Base-by-base conservation (phyloP, 2,888 invertebrate species). In the Anticlea derivata region DNA sequence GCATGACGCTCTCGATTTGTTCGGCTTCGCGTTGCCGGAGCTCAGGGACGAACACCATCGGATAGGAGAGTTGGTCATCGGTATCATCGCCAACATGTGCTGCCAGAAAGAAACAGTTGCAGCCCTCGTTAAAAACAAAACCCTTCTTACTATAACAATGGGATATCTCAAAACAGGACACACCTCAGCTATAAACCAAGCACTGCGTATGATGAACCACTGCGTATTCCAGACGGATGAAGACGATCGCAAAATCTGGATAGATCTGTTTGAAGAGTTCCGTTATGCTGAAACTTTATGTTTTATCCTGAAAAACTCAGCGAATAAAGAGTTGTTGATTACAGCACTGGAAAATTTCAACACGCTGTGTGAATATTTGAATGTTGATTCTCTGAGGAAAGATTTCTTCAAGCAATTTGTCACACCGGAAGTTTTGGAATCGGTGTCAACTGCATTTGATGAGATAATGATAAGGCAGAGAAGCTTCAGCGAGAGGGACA, bases 1-100 rank as follows among this genome's bases (percentile, higher is more conserved):
- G 61, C 92, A 95, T 55, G 92, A 95, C 54, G 93, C 94, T 50
- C 86, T 95, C 2, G 92, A 93, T 46, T 83, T 96, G 10, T 92
- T 94, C 8, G 86, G 92, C 60, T 89, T 92, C 49, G 91, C 92
- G 0, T 70, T 94, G 37, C 86, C 89, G 34, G 80, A 81, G 7
- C 92, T 94, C 0, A 90, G 92, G 40, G 92, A 93, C 26, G 91
- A 92, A 38, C 92, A 93, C 27, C 91, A 92, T 6, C 91, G 96
- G 60, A 85, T 96, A 24, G 92, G 93, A 38, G 98, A 98, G 90
- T 95, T 97, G 61, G 86, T 96, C 26, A 86, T 97, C 8, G 97
- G 97, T 4, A 95, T 97, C 45, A 88, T 97, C 50, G 96, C 95
- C 0, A 98, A 98, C 78, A 94, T 97, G 92, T 94, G 95, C 55